Base-by-base conservation (phyloP, 2,888 invertebrate species). In the Spilarctia lutea region DNA sequence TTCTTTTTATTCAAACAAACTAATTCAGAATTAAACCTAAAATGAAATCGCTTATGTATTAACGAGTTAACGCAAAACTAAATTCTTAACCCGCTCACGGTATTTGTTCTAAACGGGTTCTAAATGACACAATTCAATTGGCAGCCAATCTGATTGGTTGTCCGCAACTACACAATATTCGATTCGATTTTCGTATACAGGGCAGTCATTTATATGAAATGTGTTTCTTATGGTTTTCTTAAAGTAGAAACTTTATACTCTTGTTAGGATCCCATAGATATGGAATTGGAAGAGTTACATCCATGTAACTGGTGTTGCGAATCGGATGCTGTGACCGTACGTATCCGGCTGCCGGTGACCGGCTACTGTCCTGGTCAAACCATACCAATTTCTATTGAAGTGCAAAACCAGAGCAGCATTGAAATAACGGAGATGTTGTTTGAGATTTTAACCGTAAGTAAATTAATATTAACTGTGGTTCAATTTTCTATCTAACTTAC, bases 351-450 rank as follows among this genome's bases (percentile, higher is more conserved):
- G 68, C 93, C 93, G 0, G 85, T 85, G 30, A 82, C 88, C 0
- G 94, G 92, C 6, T 92, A 87, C 83, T 91, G 91, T 48, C 91
- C 94, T 16, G 94, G 93, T 0, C 91, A 92, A 77, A 33, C 27
- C 18, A 84, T 94, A 27, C 92, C 93, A 0, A 84, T 93, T 3
- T 75, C 80, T 0, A 79, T 94, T 0, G 73, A 84, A 2, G 90
- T 89, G 0, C 65, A 86, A 0, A 94, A 94, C 73, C 67, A 84
- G 0, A 89, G 90, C 77, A 86, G 68, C 8, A 79, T 87, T 2
- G 93, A 94, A 79, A 84, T 94, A 13, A 84, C 81, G 7, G 86
- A 86, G 72, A 89, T 94, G n/a, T 66, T 83, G 8, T 89, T 93
- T 67, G 86, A 92, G 71, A 75, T 94, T n/a, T 71, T 87, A 0